Percentiles rank a stretch among this genome's conserved stretches.
These are phyloP conservation scores for Harpagus bidentatus DNA, from an alignment of 2,113 vertebrate species.

Conservation along the genomic window DNA sequence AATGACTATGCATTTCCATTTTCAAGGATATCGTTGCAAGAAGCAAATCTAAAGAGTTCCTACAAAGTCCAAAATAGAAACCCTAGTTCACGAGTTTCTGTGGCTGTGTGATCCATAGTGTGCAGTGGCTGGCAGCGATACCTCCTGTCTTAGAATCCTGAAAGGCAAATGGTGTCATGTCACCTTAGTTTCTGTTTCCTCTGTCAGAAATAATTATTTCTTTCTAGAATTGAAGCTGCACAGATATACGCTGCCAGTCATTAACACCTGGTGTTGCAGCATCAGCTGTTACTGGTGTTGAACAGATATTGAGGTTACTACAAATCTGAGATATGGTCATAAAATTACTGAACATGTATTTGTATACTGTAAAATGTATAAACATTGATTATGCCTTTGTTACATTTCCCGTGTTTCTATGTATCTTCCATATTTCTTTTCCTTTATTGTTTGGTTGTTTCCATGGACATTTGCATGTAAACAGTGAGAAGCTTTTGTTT, in stretches of 20 bases:
- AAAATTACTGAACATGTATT: background rate
- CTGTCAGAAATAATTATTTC: background rate
- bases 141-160: background rate
- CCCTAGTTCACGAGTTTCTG: background rate
- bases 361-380: background rate
- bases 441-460: slow-evolving; percentile 32
- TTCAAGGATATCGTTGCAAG: background rate
- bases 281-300: background rate
- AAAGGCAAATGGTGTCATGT: background rate
- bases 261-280: background rate
- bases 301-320: background rate
- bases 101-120: background rate
- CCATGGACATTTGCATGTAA: slow-evolving; percentile 25
- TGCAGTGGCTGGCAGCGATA: rapidly evolving
- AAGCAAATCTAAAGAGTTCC: background rate
- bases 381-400: background rate
- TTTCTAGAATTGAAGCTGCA: background rate
- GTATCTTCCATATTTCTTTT: background rate
- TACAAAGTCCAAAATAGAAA: background rate
- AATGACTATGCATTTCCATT: background rate
- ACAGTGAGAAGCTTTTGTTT: slow-evolving; percentile 13
- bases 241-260: background rate
- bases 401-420: background rate
- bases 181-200: background rate
- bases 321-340: background rate